Percentiles rank a stretch among this genome's conserved stretches.
phyloP scores from a whole-genome alignment of 1,140 invertebrate genomes.

The Proales similis region DNA sequence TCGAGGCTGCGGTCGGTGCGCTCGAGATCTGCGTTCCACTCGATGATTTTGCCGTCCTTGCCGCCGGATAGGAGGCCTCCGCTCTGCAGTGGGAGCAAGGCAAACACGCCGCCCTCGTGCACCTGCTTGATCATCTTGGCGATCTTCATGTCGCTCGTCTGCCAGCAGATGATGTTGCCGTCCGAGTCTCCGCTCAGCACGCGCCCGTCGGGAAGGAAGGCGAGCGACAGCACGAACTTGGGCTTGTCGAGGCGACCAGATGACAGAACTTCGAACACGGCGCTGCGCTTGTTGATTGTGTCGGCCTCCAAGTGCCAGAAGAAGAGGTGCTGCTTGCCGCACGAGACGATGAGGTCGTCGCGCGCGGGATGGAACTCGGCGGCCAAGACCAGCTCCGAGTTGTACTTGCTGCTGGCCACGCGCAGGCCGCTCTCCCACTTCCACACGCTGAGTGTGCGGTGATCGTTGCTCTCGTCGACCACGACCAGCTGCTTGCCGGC shows the following conservation, averaged over 20 bases:
- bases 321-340: constrained; percentile 79
- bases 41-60: constrained; percentile 69
- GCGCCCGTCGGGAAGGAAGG: constrained; percentile 78
- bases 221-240: constrained; percentile 81
- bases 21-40: constrained; percentile 64
- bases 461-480: constrained; percentile 78
- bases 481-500: constrained; percentile 63
- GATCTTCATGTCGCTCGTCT: constrained; percentile 62
- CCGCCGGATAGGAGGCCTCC: constrained; percentile 2
- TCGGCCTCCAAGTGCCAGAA: too few relatives aligned
- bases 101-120: constrained; percentile 80
- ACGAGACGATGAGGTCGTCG: constrained; percentile 74
- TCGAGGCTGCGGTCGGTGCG: constrained; percentile 61
- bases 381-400: constrained; percentile 76
- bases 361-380: constrained; percentile 85
- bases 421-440: constrained; percentile 72
- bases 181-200: constrained; percentile 86
- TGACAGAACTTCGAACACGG: constrained; percentile 70
- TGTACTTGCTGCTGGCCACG: constrained; percentile 76
- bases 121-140: constrained; percentile 60
- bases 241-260: too few relatives aligned
- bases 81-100: neutral
- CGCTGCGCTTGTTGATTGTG: constrained; percentile 69
- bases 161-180: constrained; percentile 80
- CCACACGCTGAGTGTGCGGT: constrained; percentile 84